Conservation (phyloP, 2,797 vertebrate species). For the Tinamus major region DNA sequence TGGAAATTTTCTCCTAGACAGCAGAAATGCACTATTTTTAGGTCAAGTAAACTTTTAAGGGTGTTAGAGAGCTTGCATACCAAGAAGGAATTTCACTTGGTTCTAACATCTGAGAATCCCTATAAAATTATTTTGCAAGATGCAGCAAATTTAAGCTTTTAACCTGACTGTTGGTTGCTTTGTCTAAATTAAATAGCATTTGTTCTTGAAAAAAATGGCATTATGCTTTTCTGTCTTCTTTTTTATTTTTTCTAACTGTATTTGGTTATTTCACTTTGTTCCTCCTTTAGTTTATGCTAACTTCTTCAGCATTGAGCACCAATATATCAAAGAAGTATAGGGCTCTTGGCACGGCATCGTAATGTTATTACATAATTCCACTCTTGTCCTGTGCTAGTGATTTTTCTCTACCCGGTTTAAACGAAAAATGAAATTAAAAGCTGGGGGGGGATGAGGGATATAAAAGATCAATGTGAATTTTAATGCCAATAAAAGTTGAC, state of each 20-base stretch:
- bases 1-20: background rate
- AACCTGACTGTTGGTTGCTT: background rate
- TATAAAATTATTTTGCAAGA: background rate
- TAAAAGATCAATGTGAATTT: background rate
- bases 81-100: background rate
- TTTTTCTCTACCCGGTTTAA: background rate
- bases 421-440: background rate
- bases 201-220: background rate
- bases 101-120: background rate
- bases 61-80: background rate
- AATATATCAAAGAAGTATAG: background rate
- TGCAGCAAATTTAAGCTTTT: background rate
- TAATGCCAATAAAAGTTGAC: background rate
- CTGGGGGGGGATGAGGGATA: background rate
- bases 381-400: background rate
- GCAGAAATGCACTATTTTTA: accelerated
- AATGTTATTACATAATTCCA: background rate
- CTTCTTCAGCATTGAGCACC: background rate
- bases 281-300: background rate
- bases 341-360: background rate
- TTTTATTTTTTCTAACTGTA: background rate
- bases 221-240: background rate
- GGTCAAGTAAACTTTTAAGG: background rate
- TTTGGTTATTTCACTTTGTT: background rate
- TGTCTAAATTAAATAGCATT: background rate